A percentile compares a stretch with the other conserved stretches of the same genome.
These are phyloP conservation scores for Lampris incognitus DNA, from an alignment of 2,113 vertebrate species.

Conservation along the genomic window DNA sequence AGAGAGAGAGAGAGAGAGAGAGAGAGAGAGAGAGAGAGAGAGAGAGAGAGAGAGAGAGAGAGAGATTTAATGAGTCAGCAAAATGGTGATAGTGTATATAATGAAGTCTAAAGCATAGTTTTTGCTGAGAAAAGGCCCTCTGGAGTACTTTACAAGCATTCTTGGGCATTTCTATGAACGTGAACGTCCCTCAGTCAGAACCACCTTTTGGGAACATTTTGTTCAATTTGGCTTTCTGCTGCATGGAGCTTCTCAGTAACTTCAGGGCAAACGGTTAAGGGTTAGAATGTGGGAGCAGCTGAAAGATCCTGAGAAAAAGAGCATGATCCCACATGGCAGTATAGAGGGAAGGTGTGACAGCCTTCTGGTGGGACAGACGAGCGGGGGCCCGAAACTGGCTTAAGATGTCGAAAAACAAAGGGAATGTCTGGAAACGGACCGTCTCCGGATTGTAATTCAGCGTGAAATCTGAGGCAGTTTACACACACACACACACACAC, in stretches of 20 bases:
- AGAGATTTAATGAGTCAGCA: background rate
- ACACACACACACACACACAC: too few relatives aligned
- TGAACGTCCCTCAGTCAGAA: too few relatives aligned
- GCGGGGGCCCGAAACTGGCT: background rate
- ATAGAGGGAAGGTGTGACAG: background rate
- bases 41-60: too few relatives aligned
- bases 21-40: background rate
- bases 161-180: background rate
- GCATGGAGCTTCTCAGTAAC: too few relatives aligned
- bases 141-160: background rate
- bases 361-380: background rate
- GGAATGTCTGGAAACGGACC: background rate
- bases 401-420: constrained; percentile 8
- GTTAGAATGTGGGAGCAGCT: constrained; percentile 15
- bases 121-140: too few relatives aligned
- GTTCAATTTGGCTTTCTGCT: too few relatives aligned
- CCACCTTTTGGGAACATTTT: too few relatives aligned
- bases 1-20: background rate
- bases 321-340: background rate
- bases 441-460: background rate
- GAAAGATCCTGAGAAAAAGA: constrained; percentile 30
- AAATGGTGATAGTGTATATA: background rate
- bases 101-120: background rate
- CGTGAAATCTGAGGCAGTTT: too few relatives aligned
- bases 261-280: constrained; percentile 10